Base-by-base conservation (phyloP, 2,888 invertebrate species). In the Acrocyrtus sp. region DNA sequence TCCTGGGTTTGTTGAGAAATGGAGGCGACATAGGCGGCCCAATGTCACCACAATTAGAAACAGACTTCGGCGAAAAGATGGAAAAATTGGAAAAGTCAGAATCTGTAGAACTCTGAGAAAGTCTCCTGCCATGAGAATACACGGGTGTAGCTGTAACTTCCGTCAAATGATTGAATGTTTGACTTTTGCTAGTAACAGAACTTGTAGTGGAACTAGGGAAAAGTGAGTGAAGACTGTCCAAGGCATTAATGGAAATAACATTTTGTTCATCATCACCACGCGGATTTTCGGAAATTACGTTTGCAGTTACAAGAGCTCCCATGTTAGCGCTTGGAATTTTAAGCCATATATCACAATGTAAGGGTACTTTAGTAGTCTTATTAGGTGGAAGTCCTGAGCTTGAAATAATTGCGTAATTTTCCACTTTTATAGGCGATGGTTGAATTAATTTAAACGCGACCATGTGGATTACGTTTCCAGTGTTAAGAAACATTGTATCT, bases 381-480 rank as follows among this genome's bases (percentile, higher is more conserved):
- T 62, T 45, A 51, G 56, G 4, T 29, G 50, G n/a, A 39, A 50
- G 43, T 29, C 70, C 26, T 26, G 65, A 56, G 10, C 47, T 53
- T 53, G 61, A 48, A 41, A 48, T 47, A 5, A 70, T 43, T 1
- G 29, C 19, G 34, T 78, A 69, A 48, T 77, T 78, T n/a, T 82
- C 69, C 17, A 39, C 8, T 54, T 69, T 68, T 3, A 56, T 43
- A 72, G 26, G 77, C 61, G 45, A 24, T 4, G 78, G 78, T 72
- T 84, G 84, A 63, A 86, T 85, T 68, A 87, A 82, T 69, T 90
- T 90, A 29, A 90, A 87, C 78, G 87, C 87, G 39, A 95, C 85
- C 82, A 93, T 92, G 82, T 95, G 93, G 80, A 95, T 89, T 85
- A 91, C 93, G 82, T 91, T 91, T 74, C 94, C 94, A 1, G 94